Evolutionary conservation across 2,113 vertebrate species (phyloP).

Genomic region (Epinephelus cyanopodus): DNA sequence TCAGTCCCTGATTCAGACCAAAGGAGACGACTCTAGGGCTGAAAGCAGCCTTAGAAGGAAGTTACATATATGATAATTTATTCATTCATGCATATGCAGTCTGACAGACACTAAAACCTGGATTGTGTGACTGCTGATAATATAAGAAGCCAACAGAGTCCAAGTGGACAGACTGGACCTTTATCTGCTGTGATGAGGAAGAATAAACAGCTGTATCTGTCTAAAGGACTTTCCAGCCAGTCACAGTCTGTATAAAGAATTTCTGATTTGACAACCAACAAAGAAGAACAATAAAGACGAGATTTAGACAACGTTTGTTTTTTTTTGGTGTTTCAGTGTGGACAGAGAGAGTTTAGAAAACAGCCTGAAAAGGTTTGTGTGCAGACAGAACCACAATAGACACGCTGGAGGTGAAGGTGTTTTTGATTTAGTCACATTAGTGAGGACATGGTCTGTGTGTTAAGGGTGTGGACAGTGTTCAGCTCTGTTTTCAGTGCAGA

Average conservation of each 20-base stretch:
- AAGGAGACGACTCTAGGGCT: too few species aligned
- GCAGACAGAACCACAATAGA: not conserved
- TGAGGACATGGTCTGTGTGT: not conserved
- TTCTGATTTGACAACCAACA: not conserved
- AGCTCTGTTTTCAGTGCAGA: constrained; percentile 32
- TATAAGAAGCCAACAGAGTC: too few species aligned
- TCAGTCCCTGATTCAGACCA: too few species aligned
- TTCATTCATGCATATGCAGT: not conserved
- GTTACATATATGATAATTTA: too few species aligned
- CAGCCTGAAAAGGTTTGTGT: not conserved
- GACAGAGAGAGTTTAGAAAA: not conserved
- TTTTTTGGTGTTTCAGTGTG: not conserved
- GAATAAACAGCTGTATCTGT: too few species aligned
- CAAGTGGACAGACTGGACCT: too few species aligned
- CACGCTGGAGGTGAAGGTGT: not conserved
- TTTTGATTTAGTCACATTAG: not conserved
- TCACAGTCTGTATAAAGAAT: not conserved
- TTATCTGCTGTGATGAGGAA: too few species aligned
- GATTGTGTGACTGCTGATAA: not conserved
- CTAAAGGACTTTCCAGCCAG: too few species aligned
- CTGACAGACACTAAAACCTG: not conserved
- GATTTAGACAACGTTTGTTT: not conserved
- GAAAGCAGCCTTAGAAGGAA: too few species aligned
- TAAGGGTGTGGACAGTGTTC: constrained; percentile 28
- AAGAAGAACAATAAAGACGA: too few species aligned